Evolutionary conservation across 2,113 vertebrate genomes (phyloP).

Genomic region (Brienomyrus brachyistius): DNA sequence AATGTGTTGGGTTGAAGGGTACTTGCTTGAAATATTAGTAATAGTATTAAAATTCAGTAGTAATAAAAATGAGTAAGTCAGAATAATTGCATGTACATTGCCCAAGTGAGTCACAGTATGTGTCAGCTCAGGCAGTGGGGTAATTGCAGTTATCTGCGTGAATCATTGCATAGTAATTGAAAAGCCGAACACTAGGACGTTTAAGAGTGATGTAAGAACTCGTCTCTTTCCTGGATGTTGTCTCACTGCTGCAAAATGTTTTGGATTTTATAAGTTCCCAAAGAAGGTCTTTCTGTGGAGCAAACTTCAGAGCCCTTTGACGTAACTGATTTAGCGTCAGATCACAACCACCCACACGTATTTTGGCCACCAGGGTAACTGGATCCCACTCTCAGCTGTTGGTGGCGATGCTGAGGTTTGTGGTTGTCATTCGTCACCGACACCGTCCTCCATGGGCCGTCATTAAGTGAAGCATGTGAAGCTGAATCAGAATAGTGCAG

Average conservation of each 20-base stretch:
- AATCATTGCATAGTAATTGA: not conserved
- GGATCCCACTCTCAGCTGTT: not conserved
- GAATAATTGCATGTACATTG: not conserved
- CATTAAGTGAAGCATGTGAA: not conserved
- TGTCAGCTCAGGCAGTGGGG: not conserved
- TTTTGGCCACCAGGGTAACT: not conserved
- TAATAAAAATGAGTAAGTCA: not conserved
- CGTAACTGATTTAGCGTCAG: not conserved
- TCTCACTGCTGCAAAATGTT: not conserved
- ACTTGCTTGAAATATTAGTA: not conserved
- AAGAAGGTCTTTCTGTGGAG: not conserved
- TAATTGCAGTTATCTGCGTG: not conserved
- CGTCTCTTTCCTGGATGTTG: not conserved
- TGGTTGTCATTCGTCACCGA: not conserved
- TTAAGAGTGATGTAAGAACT: not conserved
- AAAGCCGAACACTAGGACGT: not conserved
- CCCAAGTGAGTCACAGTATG: not conserved
- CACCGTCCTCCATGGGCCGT: no score
- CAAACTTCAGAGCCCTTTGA: not conserved
- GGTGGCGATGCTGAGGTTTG: not conserved
- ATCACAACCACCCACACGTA: not conserved
- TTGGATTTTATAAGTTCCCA: not conserved
- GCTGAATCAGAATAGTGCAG: not conserved
- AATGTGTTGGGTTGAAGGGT: not conserved
- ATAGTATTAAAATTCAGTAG: not conserved